Evolutionary conservation across 2,113 vertebrate species (phyloP).

Genomic region (Paracanthobrama guichenoti): DNA sequence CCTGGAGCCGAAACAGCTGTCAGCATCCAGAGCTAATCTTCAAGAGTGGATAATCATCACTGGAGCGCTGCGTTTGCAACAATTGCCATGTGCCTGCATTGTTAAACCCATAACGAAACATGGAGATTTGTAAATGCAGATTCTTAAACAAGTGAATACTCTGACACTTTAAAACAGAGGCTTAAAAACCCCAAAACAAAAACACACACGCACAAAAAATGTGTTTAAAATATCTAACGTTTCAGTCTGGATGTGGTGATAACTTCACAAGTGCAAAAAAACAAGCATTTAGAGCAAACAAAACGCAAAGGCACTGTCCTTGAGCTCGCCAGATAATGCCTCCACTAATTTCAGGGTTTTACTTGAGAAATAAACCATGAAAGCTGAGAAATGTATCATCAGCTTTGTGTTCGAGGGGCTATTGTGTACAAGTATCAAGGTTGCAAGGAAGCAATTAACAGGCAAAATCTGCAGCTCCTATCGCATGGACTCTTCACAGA

Average conservation of each 20-base stretch:
- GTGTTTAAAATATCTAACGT: no score
- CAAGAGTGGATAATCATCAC: constrained; percentile 18
- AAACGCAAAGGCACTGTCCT: neutral
- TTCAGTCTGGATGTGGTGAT: neutral
- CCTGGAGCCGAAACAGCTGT: constrained; percentile 29
- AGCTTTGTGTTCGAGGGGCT: neutral
- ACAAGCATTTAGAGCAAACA: neutral
- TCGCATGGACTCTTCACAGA: neutral
- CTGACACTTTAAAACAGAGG: neutral
- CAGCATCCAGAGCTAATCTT: constrained; percentile 29
- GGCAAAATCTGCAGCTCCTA: constrained; percentile 13
- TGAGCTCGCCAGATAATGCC: constrained; percentile 1
- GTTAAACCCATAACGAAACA: constrained; percentile 8
- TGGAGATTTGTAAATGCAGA: neutral
- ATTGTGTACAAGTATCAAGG: neutral
- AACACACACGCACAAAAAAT: no score
- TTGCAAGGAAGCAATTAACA: constrained; percentile 15
- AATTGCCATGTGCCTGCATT: constrained; percentile 31
- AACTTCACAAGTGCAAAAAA: neutral
- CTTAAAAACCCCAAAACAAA: neutral
- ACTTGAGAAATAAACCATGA: constrained; percentile 25
- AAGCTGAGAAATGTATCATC: constrained; percentile 9
- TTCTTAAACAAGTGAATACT: neutral
- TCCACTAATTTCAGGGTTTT: constrained; percentile 37
- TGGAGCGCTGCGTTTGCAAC: constrained; percentile 16